Percentiles rank a stretch among this genome's conserved stretches.
These are phyloP conservation scores for Vesta saturnalis DNA, from an alignment of 2,888 invertebrate species.

Conservation along the genomic window DNA sequence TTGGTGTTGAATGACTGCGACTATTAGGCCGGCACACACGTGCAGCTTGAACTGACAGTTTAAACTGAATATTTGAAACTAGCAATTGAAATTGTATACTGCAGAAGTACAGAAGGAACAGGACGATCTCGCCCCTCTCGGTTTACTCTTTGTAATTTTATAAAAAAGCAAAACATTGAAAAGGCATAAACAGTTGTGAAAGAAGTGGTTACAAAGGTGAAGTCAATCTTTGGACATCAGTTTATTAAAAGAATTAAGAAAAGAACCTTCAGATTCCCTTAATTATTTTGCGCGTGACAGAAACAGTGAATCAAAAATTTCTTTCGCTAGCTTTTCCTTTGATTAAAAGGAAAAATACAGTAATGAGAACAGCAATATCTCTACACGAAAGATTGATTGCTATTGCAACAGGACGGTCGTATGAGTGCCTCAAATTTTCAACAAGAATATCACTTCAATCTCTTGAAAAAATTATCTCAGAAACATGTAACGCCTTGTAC, in stretches of 20 bases:
- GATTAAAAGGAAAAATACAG: not conserved
- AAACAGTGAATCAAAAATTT: conserved; percentile 1
- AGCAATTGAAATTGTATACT: too few species aligned
- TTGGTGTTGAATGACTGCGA: too few species aligned
- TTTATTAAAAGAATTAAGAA: not conserved
- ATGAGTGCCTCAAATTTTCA: not conserved
- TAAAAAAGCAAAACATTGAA: not conserved
- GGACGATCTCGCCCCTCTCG: not conserved
- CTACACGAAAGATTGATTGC: not conserved
- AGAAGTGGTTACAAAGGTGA: not conserved
- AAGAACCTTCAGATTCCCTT: not conserved
- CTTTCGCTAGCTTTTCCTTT: not conserved
- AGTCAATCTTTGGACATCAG: not conserved
- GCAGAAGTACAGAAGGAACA: too few species aligned
- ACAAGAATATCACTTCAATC: not conserved
- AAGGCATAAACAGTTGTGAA: not conserved
- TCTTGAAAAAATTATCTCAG: not conserved
- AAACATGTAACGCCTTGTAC: not conserved
- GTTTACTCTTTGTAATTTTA: not conserved
- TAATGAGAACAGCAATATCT: not conserved
- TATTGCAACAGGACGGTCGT: not conserved
- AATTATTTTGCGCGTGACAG: not conserved
- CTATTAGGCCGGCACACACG: too few species aligned
- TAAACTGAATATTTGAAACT: not conserved
- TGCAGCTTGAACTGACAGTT: not conserved